These are phyloP conservation scores for Eupeodes latifasciatus DNA, from an alignment of 2,888 invertebrate species.

Conservation along the genomic window DNA sequence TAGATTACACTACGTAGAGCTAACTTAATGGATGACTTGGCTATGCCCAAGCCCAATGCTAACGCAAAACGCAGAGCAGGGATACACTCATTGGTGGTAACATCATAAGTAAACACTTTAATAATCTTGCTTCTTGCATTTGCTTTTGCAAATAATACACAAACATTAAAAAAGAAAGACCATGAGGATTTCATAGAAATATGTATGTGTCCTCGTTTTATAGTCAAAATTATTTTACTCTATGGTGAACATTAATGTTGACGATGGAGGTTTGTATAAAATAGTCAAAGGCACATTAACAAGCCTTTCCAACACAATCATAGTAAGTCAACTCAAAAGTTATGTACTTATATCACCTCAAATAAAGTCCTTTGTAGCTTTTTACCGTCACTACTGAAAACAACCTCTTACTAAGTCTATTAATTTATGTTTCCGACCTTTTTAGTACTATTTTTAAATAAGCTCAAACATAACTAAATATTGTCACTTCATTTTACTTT, in stretches of 20 bases:
- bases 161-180: conserved; percentile 2
- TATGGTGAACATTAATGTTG: neutral
- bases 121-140: conserved; percentile 23
- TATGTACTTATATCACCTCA: too few species aligned
- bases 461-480: too few species aligned
- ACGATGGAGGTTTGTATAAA: neutral
- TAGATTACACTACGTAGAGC: conserved; percentile 34
- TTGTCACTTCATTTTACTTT: too few species aligned
- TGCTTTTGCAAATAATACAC: conserved; percentile 4
- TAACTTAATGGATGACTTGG: conserved; percentile 49
- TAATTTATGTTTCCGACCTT: too few species aligned
- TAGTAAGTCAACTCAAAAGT: too few species aligned
- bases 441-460: too few species aligned
- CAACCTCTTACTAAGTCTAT: too few species aligned
- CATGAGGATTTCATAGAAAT: conserved; percentile 21
- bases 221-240: conserved; percentile 44
- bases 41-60: neutral
- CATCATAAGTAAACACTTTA: conserved; percentile 36
- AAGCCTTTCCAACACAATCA: neutral
- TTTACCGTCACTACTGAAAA: too few species aligned
- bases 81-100: neutral
- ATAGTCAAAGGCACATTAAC: neutral
- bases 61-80: too few species aligned
- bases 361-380: too few species aligned
- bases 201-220: conserved; percentile 22